Base-by-base conservation (phyloP, 2,113 vertebrate species). In the Sakesphorus luctuosus region DNA sequence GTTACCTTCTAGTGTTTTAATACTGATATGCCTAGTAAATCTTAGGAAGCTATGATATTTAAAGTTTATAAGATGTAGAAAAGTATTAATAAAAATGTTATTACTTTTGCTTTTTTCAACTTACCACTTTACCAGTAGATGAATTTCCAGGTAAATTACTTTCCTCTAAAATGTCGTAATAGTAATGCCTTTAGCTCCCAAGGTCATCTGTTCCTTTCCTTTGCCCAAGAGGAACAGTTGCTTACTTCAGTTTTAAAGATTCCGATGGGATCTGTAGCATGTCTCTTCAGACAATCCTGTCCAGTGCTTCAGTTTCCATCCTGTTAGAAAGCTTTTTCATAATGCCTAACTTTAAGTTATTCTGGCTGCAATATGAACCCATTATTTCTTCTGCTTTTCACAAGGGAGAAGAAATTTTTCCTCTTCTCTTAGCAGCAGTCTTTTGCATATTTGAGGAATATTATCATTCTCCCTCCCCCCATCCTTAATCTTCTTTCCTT, bases 371-470 rank as follows among this genome's bases (percentile, higher is more conserved):
- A 74, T 75, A 84, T 61, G 83, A 94, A 68, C 73, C 83, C 43
- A 52, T 89, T 93, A 81, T 94, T 95, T 90, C 86, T 84, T 84
- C 40, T 65, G 5, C 86, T 92, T 96, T 94, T 44, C 73, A 89
- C 43, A 61, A 55, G 49, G 47, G 65, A 94, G 65, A 86, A 78
- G 25, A 84, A 67, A 7, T 67, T 90, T 92, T 86, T 77, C 68
- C 50, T 84, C 47, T n/a, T 92, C 68, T 90, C 52, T 90, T 69
- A 78, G 76, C 80, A 72, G 76, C 89, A 95, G 79, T 47, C 35
- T 92, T 93, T 89, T 78, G 73, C 91, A 92, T 94, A 95, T 93
- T 95, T 95, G 92, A 95, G 65, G 80, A 90, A 87, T 90, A 77
- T 66, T 84, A 84, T 93, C 72, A 89, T 77, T 59, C 52, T 90